phyloP scores from a whole-genome alignment of 2,113 vertebrate species.

The Thomomys bottae region DNA sequence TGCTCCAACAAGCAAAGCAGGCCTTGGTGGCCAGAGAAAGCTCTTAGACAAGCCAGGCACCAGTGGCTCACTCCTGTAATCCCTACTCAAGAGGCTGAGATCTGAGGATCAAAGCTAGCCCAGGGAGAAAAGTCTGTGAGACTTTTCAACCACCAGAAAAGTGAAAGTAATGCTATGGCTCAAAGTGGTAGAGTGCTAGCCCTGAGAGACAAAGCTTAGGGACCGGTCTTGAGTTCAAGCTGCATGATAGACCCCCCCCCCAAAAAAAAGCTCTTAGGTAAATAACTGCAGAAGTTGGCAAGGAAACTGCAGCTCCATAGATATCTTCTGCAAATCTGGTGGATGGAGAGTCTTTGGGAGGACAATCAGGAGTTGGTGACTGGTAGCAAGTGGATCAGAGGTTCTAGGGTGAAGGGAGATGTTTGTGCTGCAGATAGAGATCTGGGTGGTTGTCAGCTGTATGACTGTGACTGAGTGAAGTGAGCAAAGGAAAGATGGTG shows the following conservation, averaged over 20 bases:
- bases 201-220: too few species aligned
- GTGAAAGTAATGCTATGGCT: too few species aligned
- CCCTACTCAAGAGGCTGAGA: too few species aligned
- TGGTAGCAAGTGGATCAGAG: background rate
- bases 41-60: constrained; percentile 35
- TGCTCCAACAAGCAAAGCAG: constrained; percentile 12
- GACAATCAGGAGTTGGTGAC: background rate
- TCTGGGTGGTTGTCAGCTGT: background rate
- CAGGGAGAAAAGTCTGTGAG: too few species aligned
- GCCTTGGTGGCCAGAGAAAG: constrained; percentile 56
- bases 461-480: background rate
- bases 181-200: too few species aligned
- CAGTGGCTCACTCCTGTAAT: too few species aligned
- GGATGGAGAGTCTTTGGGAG: background rate
- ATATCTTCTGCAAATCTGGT: background rate
- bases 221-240: too few species aligned
- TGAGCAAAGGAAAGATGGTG: background rate
- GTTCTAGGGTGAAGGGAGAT: background rate
- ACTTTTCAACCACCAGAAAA: too few species aligned
- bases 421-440: background rate
- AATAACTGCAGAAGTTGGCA: constrained; percentile 41
- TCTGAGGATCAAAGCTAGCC: too few species aligned
- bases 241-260: too few species aligned
- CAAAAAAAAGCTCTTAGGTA: constrained; percentile 53
- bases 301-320: background rate